A percentile compares a stretch with the other conserved stretches of the same genome.
Conservation (phyloP, 2,797 vertebrate genomes). For the Diplodus puntazzo region DNA sequence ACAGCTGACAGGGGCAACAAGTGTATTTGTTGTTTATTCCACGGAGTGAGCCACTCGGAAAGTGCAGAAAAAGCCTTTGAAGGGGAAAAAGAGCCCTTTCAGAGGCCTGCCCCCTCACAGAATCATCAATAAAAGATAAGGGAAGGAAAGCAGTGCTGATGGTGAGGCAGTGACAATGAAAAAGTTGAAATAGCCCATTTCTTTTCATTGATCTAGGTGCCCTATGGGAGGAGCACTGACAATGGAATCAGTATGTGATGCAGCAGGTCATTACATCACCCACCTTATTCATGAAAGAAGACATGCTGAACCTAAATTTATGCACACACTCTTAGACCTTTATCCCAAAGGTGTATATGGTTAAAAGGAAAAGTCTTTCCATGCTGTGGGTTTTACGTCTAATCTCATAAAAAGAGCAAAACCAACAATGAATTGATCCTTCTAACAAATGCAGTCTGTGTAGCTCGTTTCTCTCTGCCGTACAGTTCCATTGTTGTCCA, state of each 20-base stretch:
- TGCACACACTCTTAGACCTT: background rate
- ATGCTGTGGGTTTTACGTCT: background rate
- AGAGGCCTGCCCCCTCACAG: slow-evolving; percentile 12
- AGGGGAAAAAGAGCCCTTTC: slow-evolving; percentile 24
- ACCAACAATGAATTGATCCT: background rate
- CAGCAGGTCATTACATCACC: slow-evolving; percentile 11
- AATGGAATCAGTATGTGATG: background rate
- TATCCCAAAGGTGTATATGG: background rate
- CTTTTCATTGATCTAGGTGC: slow-evolving; percentile 50
- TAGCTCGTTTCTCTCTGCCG: background rate
- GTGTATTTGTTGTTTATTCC: slow-evolving; percentile 51
- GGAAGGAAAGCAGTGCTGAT: slow-evolving; percentile 26
- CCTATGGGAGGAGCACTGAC: slow-evolving; percentile 18
- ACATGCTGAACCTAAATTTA: background rate
- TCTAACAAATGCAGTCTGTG: background rate
- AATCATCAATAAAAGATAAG: slow-evolving; percentile 78
- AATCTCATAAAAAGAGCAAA: background rate
- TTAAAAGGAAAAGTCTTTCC: background rate
- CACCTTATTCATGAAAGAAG: background rate
- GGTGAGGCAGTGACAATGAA: slow-evolving; percentile 47
- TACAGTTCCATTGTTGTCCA: background rate
- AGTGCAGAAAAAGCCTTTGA: slow-evolving; percentile 27
- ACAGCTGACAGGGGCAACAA: slow-evolving; percentile 10
- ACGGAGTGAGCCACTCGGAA: slow-evolving; percentile 13
- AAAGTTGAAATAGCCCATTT: slow-evolving; percentile 61